Evolutionary conservation across 2,888 invertebrate genomes (phyloP), one percentile per base, ranked within the genome.

Genomic region (Hypolimnas misippus): DNA sequence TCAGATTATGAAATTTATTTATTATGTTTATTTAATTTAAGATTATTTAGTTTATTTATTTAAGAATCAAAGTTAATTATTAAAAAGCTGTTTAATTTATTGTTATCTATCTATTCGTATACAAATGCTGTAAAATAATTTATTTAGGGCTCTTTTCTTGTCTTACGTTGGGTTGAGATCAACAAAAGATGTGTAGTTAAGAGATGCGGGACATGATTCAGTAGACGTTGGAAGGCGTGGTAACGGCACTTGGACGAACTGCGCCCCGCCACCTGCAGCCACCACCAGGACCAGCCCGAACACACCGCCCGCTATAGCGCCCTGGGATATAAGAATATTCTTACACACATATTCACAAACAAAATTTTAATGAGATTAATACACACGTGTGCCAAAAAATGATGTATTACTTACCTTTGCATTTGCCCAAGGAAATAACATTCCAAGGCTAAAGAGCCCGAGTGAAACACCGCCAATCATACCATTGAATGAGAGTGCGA

Each of bases 381-480:
- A 5, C 2, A 25, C 25, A 3, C 25, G 25, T 25, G 2, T 25
- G 25, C 5, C 25, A 2, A 3, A 3, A 25, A 51, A 46, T 16
- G 29, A 62, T 78, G 8, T 74, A n/a, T n/a, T n/a, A n/a, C n/a
- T n/a, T 86, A 96, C 96, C 90, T 95, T 96, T 16, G 95, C 92
- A 79, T 98, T 98, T 2, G 97, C 95, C 94, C 95, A 96, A 0
- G 98, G 97, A 72, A 97, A 95, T 72, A 96, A 95, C 94, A 98
- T 97, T 59, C 98, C 98, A 19, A 98, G 89, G 0, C 96, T 94
- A 81, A 98, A 98, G 3, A 98, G 92, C 0, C 98, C 98, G 19
- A 98, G 88, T 0, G 97, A 95, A 0, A 98, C 96, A 1, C 98
- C 98, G 2, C 97, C 97, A 21, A 97, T 95, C 93, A 98, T 96